Evolutionary conservation across 2,888 invertebrate species (phyloP).

Genomic region (Scelioninae gen. 1): DNA sequence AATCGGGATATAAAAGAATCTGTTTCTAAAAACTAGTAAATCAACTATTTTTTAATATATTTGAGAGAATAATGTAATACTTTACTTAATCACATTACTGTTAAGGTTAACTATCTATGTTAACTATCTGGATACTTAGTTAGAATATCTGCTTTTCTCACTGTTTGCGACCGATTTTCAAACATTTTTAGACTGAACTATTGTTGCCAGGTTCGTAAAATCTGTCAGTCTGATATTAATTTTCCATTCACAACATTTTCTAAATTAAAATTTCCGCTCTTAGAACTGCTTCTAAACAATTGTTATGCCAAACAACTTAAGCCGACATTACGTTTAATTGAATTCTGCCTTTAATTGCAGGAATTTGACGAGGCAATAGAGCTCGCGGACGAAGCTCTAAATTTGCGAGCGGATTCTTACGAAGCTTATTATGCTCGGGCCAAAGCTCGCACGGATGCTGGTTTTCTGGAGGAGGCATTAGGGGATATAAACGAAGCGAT

Average conservation of each 20-base stretch:
- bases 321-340: not conserved
- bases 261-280: not conserved
- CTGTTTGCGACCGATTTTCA: too few relatives aligned
- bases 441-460: slow-evolving; percentile 92
- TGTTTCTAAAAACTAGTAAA: too few relatives aligned
- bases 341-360: slow-evolving; percentile 84
- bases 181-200: too few relatives aligned
- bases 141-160: too few relatives aligned
- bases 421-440: slow-evolving; percentile 97
- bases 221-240: too few relatives aligned
- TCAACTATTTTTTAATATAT: too few relatives aligned
- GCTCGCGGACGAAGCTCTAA: slow-evolving; percentile 93
- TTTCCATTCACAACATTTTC: not conserved
- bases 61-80: too few relatives aligned
- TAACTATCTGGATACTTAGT: too few relatives aligned
- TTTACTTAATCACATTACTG: too few relatives aligned
- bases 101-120: too few relatives aligned
- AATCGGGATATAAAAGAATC: too few relatives aligned
- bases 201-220: too few relatives aligned
- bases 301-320: not conserved
- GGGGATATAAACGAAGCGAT: slow-evolving; percentile 93
- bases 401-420: slow-evolving; percentile 93
- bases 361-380: slow-evolving; percentile 94
- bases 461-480: slow-evolving; percentile 90
- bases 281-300: not conserved